phyloP scores from a whole-genome alignment of 2,888 invertebrate genomes.

The Drosophila nr. perissopoda region DNA sequence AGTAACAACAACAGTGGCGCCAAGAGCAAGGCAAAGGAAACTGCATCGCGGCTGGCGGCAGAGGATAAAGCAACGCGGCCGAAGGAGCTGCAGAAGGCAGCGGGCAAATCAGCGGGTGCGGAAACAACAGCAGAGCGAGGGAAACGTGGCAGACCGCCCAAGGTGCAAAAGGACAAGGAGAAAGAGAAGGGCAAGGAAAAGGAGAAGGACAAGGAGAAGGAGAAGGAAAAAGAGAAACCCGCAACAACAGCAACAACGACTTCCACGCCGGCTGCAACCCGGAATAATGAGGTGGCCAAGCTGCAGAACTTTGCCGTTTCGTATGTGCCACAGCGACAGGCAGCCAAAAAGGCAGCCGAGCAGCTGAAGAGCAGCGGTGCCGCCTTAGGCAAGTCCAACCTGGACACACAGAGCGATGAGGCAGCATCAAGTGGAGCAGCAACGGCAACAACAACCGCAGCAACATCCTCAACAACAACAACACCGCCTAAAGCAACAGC shows the following conservation, averaged over 20 bases:
- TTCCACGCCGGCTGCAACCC: slow-evolving; percentile 63
- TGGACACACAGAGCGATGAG: slow-evolving; percentile 56
- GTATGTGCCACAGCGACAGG: slow-evolving; percentile 95
- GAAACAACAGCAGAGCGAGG: slow-evolving; percentile 77
- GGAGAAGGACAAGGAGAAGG: slow-evolving; percentile 25
- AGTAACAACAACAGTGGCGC: slow-evolving; percentile 75
- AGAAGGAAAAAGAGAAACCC: slow-evolving; percentile 38
- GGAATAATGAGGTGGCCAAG: slow-evolving; percentile 76
- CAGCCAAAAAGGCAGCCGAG: slow-evolving; percentile 96
- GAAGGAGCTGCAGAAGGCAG: slow-evolving; percentile 31
- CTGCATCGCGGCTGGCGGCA: slow-evolving; percentile 18
- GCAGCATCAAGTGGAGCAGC: slow-evolving; percentile 10
- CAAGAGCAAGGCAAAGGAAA: slow-evolving; percentile 42
- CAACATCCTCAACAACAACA: slow-evolving; percentile 32
- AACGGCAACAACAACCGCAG: slow-evolving; percentile 5
- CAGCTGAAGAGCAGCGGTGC: slow-evolving; percentile 93
- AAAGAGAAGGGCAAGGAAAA: slow-evolving; percentile 41
- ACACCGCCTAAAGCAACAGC: slow-evolving; percentile 31
- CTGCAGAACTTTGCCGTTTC: slow-evolving; percentile 88
- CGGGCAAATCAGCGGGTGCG: slow-evolving; percentile 49
- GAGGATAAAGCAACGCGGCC: slow-evolving; percentile 36
- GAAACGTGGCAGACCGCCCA: slow-evolving; percentile 84
- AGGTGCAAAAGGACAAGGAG: slow-evolving; percentile 70
- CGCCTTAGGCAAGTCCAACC: slow-evolving; percentile 86
- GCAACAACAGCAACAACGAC: slow-evolving; percentile 2